These are phyloP conservation scores for Daphoenositta chrysoptera DNA, from an alignment of 2,113 vertebrate species.

Conservation along the genomic window DNA sequence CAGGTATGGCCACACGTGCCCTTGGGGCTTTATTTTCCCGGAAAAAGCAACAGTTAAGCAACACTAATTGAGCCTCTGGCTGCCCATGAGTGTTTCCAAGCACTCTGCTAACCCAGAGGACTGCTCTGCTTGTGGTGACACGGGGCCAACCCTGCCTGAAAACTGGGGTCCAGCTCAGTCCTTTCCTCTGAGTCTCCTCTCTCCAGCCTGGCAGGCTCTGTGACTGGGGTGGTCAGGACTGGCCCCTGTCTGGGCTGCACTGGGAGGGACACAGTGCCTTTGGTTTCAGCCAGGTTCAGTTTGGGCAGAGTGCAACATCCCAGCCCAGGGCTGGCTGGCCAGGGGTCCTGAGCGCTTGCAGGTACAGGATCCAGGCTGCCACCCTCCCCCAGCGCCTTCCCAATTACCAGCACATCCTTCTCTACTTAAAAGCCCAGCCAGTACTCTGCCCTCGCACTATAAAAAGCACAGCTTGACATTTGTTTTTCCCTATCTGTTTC, in stretches of 20 bases:
- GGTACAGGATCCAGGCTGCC: no score
- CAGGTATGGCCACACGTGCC: fast-evolving
- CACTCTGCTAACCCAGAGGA: background rate
- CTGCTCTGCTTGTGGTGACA: background rate
- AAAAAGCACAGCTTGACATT: slow-evolving; percentile 1
- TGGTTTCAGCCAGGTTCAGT: background rate
- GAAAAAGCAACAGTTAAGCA: background rate
- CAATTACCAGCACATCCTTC: background rate
- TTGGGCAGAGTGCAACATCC: background rate
- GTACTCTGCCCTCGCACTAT: background rate
- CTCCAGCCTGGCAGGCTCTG: fast-evolving
- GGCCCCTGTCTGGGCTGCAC: background rate
- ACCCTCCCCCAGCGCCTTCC: background rate
- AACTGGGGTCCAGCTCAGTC: background rate
- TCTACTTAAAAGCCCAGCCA: background rate
- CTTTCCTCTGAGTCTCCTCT: background rate
- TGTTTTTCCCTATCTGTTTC: background rate
- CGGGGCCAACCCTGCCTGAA: fast-evolving
- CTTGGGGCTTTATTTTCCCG: background rate
- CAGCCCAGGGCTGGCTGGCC: background rate
- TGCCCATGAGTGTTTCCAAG: background rate
- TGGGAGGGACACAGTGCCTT: background rate
- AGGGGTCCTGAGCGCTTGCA: no score
- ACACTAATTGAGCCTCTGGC: background rate
- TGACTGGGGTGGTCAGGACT: background rate